Percentiles rank a stretch among this genome's conserved stretches.
phyloP scores from a whole-genome alignment of 2,113 vertebrate genomes.

The Ictalurus furcatus region DNA sequence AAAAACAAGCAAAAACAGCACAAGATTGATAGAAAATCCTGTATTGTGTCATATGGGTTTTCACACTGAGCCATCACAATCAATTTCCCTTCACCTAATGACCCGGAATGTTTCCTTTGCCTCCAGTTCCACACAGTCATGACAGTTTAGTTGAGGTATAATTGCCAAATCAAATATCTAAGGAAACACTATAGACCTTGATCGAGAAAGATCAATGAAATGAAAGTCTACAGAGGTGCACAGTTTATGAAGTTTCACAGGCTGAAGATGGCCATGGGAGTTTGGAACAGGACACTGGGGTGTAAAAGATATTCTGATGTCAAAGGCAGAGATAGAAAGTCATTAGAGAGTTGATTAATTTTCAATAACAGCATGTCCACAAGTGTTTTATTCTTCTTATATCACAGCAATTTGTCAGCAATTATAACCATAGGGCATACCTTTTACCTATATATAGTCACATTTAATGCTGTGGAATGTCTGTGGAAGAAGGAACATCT shows the following conservation, averaged over 20 bases:
- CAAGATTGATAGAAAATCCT: not conserved
- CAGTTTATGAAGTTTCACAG: constrained; percentile 12
- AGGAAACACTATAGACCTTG: not conserved
- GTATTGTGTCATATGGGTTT: not conserved
- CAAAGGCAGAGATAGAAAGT: not conserved
- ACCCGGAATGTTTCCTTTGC: constrained; percentile 28
- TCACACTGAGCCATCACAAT: constrained; percentile 11
- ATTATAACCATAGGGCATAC: not conserved
- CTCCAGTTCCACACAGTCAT: not conserved
- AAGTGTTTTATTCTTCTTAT: not conserved
- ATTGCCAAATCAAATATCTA: constrained; percentile 16
- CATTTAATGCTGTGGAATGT: not conserved
- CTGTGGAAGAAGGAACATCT: not conserved
- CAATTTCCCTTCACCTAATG: constrained; percentile 1
- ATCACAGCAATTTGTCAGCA: not conserved
- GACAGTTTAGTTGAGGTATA: constrained; percentile 9
- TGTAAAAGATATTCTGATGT: not conserved
- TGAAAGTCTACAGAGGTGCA: not conserved
- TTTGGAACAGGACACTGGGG: not conserved
- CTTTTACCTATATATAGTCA: not conserved
- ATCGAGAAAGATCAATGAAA: constrained; percentile 5
- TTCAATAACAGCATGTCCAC: not conserved
- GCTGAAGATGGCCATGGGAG: not conserved
- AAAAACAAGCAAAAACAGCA: constrained; percentile 32
- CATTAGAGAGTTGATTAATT: not conserved